These are phyloP conservation scores for Cantharis rustica DNA, from an alignment of 2,888 invertebrate species.

Conservation along the genomic window DNA sequence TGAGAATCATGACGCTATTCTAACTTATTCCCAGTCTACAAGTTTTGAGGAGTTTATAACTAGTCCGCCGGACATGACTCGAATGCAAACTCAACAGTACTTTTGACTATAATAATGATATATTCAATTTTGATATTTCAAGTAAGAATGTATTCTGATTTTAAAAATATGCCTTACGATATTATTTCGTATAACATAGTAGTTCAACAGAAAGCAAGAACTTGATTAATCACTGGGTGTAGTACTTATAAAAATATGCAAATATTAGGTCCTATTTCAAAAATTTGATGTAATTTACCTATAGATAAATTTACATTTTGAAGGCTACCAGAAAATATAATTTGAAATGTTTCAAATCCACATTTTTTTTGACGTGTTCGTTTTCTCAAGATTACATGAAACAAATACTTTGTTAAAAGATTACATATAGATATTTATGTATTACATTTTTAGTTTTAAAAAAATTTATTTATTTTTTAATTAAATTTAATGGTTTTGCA, in stretches of 20 bases:
- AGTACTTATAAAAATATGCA: not conserved
- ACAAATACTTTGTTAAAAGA: no score
- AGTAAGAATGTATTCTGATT: constrained; percentile 2
- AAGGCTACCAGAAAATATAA: no score
- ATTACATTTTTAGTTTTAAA: no score
- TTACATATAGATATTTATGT: no score
- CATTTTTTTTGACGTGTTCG: no score
- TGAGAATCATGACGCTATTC: constrained; percentile 29
- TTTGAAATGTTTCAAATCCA: no score
- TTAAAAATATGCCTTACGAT: not conserved
- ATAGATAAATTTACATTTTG: no score
- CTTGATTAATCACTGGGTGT: not conserved
- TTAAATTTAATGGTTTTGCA: no score
- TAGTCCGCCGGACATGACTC: constrained; percentile 26
- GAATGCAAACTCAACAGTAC: constrained; percentile 26
- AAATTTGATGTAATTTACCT: no score
- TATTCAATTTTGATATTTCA: constrained; percentile 24
- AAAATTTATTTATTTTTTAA: no score
- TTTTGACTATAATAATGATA: constrained; percentile 31
- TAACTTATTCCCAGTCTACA: constrained; percentile 25
- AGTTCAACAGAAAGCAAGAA: not conserved
- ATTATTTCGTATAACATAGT: not conserved
- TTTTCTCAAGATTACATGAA: no score
- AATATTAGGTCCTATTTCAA: no score
- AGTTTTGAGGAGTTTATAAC: constrained; percentile 31